Evolutionary conservation across 1,140 invertebrate genomes (phyloP).

Genomic region (Cepaea nemoralis): DNA sequence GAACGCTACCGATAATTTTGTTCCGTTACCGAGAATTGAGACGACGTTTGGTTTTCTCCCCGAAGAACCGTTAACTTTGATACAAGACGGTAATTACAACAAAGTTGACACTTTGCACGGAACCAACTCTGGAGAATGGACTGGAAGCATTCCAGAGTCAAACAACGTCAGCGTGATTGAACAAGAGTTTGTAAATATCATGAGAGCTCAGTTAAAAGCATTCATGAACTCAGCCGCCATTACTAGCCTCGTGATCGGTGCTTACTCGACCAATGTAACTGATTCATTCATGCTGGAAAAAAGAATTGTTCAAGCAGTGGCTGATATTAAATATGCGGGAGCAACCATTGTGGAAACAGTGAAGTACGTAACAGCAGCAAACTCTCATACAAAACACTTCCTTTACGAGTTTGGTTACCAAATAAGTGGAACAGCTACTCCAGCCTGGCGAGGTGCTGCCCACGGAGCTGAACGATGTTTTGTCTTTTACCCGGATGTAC

Average conservation of each 20-base stretch:
- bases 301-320: not conserved
- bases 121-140: not conserved
- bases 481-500: slow-evolving; percentile 6
- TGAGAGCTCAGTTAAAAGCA: not conserved
- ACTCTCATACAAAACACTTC: not conserved
- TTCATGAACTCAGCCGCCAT: not conserved
- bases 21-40: slow-evolving; percentile 3
- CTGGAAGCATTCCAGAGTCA: not conserved
- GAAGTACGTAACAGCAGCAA: not conserved
- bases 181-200: not conserved
- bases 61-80: not conserved
- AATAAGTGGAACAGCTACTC: not conserved
- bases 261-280: slow-evolving; percentile 6
- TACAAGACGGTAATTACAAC: not conserved
- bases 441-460: slow-evolving; percentile 6
- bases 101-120: slow-evolving; percentile 15
- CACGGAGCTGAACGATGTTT: slow-evolving; percentile 11
- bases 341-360: not conserved
- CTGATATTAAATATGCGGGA: not conserved
- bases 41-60: slow-evolving; percentile 25
- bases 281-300: not conserved
- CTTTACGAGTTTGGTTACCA: slow-evolving; percentile 21
- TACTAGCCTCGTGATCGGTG: not conserved
- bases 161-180: slow-evolving; percentile 6
- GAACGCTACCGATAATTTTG: not conserved